Conservation (phyloP, 2,888 invertebrate genomes). For the Ichneumon xanthorius region DNA sequence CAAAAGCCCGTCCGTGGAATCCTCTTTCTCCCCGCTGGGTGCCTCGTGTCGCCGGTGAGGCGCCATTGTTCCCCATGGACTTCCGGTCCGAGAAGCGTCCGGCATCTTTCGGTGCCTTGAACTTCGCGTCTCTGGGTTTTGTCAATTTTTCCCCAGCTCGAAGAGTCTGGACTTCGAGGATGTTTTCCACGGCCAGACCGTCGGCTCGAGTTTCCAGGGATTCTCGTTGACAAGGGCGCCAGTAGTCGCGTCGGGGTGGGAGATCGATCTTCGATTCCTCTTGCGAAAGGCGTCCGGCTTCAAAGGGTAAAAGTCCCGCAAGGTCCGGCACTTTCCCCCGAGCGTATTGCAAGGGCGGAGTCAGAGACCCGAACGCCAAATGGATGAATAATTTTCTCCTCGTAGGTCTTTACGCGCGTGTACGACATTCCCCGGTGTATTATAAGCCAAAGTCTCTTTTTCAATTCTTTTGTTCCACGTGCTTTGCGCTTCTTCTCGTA, state of each 20-base stretch:
- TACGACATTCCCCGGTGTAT: slow-evolving; percentile 34
- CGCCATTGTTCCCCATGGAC: slow-evolving; percentile 68
- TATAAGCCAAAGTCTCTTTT: slow-evolving; percentile 3
- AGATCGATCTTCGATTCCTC: slow-evolving; percentile 51
- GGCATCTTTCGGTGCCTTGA: slow-evolving; percentile 32
- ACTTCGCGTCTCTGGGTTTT: slow-evolving; percentile 28
- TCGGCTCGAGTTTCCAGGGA: not conserved
- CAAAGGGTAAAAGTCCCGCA: slow-evolving; percentile 55
- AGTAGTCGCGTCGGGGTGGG: not conserved
- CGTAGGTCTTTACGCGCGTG: slow-evolving; percentile 38
- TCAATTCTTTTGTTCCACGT: slow-evolving; percentile 43
- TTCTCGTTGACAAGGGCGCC: not conserved
- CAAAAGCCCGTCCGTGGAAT: slow-evolving; percentile 49
- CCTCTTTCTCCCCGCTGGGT: slow-evolving; percentile 37
- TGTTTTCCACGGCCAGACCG: not conserved
- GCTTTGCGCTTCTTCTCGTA: slow-evolving; percentile 41
- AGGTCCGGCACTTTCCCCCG: slow-evolving; percentile 1
- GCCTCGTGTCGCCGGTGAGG: slow-evolving; percentile 37
- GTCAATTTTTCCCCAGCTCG: slow-evolving; percentile 20
- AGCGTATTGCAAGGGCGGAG: slow-evolving; percentile 48
- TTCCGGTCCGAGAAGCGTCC: slow-evolving; percentile 74
- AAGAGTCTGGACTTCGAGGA: not conserved
- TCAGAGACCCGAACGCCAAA: slow-evolving; percentile 35
- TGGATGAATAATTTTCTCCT: slow-evolving; percentile 58
- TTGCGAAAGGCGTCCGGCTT: slow-evolving; percentile 34